Conservation (phyloP, 2,113 vertebrate genomes). For the Engystomops pustulosus region DNA sequence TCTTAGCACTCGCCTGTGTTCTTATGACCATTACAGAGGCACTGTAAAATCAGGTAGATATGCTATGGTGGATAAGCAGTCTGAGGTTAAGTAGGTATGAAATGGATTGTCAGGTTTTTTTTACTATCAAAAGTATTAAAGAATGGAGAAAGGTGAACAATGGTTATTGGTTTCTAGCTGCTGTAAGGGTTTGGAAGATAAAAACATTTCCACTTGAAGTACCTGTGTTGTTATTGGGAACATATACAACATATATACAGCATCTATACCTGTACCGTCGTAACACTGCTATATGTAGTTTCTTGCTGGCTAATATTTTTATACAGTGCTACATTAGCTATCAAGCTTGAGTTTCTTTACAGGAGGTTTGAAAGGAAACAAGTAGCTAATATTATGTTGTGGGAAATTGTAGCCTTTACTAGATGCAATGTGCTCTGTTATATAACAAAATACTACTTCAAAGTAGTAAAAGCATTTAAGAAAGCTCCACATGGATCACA, state of each 20-base stretch:
- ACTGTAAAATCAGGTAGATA: conserved; percentile 12
- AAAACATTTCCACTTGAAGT: too few species aligned
- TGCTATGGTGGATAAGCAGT: background rate
- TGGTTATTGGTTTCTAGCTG: conserved; percentile 13
- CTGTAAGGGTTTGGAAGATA: background rate
- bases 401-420: background rate
- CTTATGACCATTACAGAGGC: background rate
- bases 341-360: background rate
- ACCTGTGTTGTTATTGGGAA: too few species aligned
- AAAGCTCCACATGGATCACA: background rate
- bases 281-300: background rate
- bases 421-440: background rate
- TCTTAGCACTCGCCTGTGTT: conserved; percentile 19
- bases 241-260: too few species aligned
- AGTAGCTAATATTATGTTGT: conserved; percentile 18
- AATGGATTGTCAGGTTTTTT: conserved; percentile 17
- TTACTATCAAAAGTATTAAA: conserved; percentile 5
- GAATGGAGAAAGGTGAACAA: background rate
- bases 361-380: background rate
- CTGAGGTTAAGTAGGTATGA: background rate
- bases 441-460: background rate
- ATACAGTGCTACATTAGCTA: background rate
- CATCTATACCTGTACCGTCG: too few species aligned
- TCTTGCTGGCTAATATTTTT: background rate
- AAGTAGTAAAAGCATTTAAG: background rate